Conservation (phyloP, 2,113 vertebrate species). For the Pluvialis apricaria region DNA sequence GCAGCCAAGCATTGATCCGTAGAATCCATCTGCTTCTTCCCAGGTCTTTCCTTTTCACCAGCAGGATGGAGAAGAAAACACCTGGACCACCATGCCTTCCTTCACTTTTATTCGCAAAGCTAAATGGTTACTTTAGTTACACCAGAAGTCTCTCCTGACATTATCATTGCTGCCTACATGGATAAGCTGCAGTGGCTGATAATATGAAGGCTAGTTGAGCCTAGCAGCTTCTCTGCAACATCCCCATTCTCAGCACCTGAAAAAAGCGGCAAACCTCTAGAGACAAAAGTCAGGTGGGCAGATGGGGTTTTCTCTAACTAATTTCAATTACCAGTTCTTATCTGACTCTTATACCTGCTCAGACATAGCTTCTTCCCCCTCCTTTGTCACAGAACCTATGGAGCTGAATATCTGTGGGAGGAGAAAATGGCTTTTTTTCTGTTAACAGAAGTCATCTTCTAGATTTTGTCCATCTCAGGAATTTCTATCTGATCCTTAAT, state of each 20-base stretch:
- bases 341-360: not conserved
- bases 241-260: not conserved
- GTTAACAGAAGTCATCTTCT: not conserved
- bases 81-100: accelerated
- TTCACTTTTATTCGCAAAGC: not conserved
- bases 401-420: not conserved
- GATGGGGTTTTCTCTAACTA: not conserved
- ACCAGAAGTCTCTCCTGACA: not conserved
- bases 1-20: not conserved
- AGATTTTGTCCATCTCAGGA: not conserved
- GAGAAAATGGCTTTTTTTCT: not conserved
- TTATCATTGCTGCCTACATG: not conserved
- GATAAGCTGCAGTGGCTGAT: not conserved
- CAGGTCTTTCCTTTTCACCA: not conserved
- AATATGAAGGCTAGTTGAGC: not conserved
- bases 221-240: not conserved
- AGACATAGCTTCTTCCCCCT: not conserved
- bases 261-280: not conserved
- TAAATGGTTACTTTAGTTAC: not conserved
- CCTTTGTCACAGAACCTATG: not conserved
- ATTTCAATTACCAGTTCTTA: not conserved
- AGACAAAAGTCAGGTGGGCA: not conserved
- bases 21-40: not conserved
- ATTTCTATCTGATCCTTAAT: not conserved
- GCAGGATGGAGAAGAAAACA: not conserved